Conservation (phyloP, 1,140 invertebrate genomes). For the Paraescarpia echinospica region DNA sequence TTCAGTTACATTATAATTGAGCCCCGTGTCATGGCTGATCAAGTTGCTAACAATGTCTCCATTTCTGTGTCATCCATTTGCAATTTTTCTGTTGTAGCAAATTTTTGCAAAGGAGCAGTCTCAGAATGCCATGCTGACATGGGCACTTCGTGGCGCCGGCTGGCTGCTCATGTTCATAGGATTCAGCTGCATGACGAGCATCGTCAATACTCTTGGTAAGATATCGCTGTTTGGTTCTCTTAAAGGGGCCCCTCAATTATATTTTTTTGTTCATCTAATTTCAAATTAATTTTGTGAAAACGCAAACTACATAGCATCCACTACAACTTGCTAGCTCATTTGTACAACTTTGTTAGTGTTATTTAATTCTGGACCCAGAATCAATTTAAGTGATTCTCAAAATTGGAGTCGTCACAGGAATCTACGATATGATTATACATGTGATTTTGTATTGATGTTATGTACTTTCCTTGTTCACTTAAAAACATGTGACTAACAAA, state of each 20-base stretch:
- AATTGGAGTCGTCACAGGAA: too few species aligned
- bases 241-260: too few species aligned
- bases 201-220: conserved; percentile 65
- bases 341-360: too few species aligned
- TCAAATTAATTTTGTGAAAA: too few species aligned
- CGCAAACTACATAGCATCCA: too few species aligned
- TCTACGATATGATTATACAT: too few species aligned
- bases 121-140: conserved; percentile 62
- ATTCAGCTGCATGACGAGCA: conserved; percentile 67
- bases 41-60: not conserved
- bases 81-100: conserved; percentile 50
- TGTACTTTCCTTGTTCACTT: too few species aligned
- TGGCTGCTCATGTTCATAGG: conserved; percentile 72
- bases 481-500: too few species aligned
- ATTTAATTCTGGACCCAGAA: too few species aligned
- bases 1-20: not conserved
- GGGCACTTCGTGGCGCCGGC: conserved; percentile 66
- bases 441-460: too few species aligned
- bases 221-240: not conserved
- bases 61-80: conserved; percentile 9
- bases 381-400: too few species aligned
- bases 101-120: conserved; percentile 71
- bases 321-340: too few species aligned
- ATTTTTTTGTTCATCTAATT: not conserved
- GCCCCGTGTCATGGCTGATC: not conserved